These are phyloP conservation scores for Enteromius afrohamiltoni DNA, from an alignment of 2,797 vertebrate species.

Conservation along the genomic window DNA sequence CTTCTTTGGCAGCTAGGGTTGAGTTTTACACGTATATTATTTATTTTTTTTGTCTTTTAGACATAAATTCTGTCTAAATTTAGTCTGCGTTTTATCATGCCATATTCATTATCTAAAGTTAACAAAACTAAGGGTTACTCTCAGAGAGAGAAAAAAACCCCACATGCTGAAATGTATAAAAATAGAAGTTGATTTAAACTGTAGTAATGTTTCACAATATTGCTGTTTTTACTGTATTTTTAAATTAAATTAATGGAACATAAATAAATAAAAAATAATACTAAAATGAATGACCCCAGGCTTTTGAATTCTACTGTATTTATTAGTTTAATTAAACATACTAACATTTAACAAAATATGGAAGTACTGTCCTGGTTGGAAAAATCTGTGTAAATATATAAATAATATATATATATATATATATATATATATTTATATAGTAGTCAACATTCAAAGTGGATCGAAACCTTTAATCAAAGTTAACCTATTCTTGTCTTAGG, in stretches of 20 bases:
- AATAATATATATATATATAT: neutral
- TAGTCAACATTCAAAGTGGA: too few relatives aligned
- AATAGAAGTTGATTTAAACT: neutral
- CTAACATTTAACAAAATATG: neutral
- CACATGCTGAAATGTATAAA: neutral
- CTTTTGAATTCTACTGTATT: neutral
- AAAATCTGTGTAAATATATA: neutral
- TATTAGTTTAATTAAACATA: neutral
- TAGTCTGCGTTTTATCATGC: neutral
- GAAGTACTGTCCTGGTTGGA: neutral
- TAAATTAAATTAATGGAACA: neutral
- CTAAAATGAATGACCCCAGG: neutral
- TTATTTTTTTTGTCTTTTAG: neutral
- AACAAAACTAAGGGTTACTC: neutral
- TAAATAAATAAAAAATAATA: neutral
- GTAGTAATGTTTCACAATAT: neutral
- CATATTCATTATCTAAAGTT: neutral
- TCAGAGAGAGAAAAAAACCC: neutral
- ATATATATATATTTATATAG: too few relatives aligned
- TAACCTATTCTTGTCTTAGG: too few relatives aligned
- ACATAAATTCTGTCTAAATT: neutral
- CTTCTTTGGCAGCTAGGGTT: neutral
- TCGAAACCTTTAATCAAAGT: too few relatives aligned
- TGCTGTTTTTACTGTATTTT: neutral
- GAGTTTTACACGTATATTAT: neutral